These are phyloP conservation scores for Perithous albicinctus DNA, from an alignment of 2,888 invertebrate genomes.

Conservation along the genomic window DNA sequence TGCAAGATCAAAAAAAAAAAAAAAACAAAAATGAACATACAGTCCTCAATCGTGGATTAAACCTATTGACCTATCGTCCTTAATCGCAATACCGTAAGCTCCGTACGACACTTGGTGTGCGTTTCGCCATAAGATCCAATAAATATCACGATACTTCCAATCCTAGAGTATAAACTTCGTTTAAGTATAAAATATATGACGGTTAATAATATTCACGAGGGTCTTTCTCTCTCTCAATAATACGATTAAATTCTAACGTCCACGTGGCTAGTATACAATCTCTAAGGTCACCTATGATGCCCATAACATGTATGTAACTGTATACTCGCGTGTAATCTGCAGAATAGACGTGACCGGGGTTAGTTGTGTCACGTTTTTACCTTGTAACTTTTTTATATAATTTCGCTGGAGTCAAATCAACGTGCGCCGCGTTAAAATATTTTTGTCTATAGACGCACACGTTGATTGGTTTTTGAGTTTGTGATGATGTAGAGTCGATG, in stretches of 20 bases:
- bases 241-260: conserved; percentile 42
- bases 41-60: conserved; percentile 7
- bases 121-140: conserved; percentile 36
- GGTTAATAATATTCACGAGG: conserved; percentile 32
- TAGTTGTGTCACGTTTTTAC: too few relatives aligned
- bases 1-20: neutral
- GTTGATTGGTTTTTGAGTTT: too few relatives aligned
- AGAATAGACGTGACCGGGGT: too few relatives aligned
- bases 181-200: conserved; percentile 32
- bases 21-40: neutral
- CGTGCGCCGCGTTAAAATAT: too few relatives aligned
- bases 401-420: too few relatives aligned
- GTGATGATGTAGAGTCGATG: too few relatives aligned
- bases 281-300: neutral
- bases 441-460: too few relatives aligned
- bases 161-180: conserved; percentile 24
- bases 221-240: conserved; percentile 20
- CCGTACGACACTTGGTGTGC: neutral
- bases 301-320: neutral
- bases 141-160: neutral
- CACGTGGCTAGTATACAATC: neutral
- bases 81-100: conserved; percentile 8
- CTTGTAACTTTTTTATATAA: too few relatives aligned
- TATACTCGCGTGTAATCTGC: neutral
- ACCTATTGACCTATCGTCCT: conserved; percentile 14